Base-by-base conservation (phyloP, 2,888 invertebrate species). In the Trachelus iudaicus region DNA sequence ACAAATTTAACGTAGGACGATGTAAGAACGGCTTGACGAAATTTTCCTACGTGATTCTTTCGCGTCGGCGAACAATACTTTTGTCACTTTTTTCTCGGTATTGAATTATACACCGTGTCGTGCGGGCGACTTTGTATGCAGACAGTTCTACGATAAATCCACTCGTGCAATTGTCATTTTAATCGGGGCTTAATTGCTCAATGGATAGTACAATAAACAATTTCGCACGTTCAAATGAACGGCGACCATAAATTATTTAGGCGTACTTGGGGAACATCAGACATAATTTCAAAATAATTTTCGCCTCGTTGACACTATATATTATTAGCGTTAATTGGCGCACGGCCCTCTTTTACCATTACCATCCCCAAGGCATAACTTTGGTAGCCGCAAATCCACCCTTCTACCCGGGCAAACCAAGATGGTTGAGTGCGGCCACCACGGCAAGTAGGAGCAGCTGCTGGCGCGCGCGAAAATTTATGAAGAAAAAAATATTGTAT, bases 281-380 rank as follows among this genome's bases (percentile, higher is more conserved):
- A n/a, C 75, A 34, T 82, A 79, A 81, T 76, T 81, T 34, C 75
- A 69, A 77, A 78, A 76, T 73, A 69, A 71, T 81, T 83, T 78
- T 73, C 81, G 37, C 82, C 71, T 79, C 77, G 77, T 76, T 77
- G 79, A 80, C 79, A 76, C 71, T 69, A 40, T 69, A 77, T 82
- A 78, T 83, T 85, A 80, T 81, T 75, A 75, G 75, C 80, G 76
- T 83, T 85, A 85, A 84, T 84, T 80, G 78, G 80, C 82, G 79
- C 30, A 33, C 34, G 73, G 34, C 75, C 81, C 56, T 75, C 73
- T 80, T 82, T 79, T 79, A 85, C 74, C 77, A 82, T 83, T 83
- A 82, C 31, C 56, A 23, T 56, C 56, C 56, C 23, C 23, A 23
- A 56, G 56, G 56, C 56, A 9, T 9, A 56, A 56, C 56, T 56